Base-by-base conservation (phyloP, 2,113 vertebrate species). In the Bambusicola thoracicus region DNA sequence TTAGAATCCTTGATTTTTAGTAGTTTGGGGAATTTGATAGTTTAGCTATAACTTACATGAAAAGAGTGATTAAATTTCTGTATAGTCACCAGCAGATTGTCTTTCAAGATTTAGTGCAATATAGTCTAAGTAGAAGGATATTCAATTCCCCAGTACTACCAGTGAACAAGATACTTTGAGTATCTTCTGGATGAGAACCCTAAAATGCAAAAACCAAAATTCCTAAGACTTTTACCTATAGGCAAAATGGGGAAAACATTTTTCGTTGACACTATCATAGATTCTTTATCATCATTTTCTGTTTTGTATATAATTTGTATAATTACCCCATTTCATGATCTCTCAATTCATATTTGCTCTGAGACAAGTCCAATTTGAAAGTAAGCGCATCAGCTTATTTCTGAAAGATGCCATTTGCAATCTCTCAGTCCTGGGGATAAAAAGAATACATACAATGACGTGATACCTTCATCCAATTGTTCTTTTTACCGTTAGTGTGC, bases 371-470 rank as follows among this genome's bases (percentile, higher is more conserved):
- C 73, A 58, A 30, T 36, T 40, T 80, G 32, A 77, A 87, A 62
- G 17, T 14, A 49, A 85, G 11, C 4, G 36, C 43, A 65, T 27
- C 5, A 11, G 3, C 63, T 91, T 62, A 32, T 34, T 69, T 82
- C 32, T 3, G 8, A 82, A 87, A 77, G 11, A 10, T 76, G 10
- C 17, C 8, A 19, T 40, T 79, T 85, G 29, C 25, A 11, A 49
- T 22, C 13, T 51, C 22, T 4, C 36, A 29, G 32, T 69, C 48
- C 38, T 21, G 38, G 25, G 25, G 25, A 49, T 53, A 67, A 85
- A 85, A 55, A 41, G 2, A 2, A 27, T 6, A 6, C 0, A 1
- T 9, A 53, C 7, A 25, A 3, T 11, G 0, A n/a, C 58, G 21
- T 41, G 18, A 70, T 9, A 40, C 8, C 53, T 78, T 72, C 0